These are phyloP conservation scores for Stigmatopora argus DNA, from an alignment of 2,113 vertebrate species.

Conservation along the genomic window DNA sequence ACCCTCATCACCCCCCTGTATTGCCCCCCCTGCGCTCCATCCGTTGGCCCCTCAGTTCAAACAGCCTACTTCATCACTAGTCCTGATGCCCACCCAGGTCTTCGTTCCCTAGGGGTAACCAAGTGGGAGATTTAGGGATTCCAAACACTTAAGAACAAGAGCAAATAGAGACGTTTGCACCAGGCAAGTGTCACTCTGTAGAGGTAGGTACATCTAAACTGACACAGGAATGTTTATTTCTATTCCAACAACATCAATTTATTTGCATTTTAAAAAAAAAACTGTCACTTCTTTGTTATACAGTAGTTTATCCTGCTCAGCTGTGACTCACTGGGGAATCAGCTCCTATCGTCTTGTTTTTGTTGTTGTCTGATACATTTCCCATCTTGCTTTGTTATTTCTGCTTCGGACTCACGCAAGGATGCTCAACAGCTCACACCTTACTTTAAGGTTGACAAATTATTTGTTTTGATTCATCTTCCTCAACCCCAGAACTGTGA, in stretches of 20 bases:
- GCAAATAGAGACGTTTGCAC: constrained; percentile 47
- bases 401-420: neutral
- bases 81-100: constrained; percentile 53
- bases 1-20: constrained; percentile 21
- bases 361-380: neutral
- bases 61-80: constrained; percentile 32
- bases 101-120: constrained; percentile 19
- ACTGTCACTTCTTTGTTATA: neutral
- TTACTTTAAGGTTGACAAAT: neutral
- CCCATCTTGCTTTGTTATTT: neutral
- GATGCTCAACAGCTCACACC: neutral
- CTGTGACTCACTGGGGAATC: neutral
- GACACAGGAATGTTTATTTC: constrained; percentile 20
- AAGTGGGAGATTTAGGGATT: constrained; percentile 31
- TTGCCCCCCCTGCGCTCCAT: constrained; percentile 18
- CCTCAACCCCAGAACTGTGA: too few species aligned
- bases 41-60: constrained; percentile 32
- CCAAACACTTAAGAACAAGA: constrained; percentile 41
- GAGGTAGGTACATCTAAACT: constrained; percentile 12
- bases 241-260: neutral
- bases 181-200: constrained; percentile 32
- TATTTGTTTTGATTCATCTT: neutral
- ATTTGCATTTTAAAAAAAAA: constrained; percentile 2
- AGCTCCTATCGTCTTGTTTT: neutral
- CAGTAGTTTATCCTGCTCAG: neutral